Evolutionary conservation across 2,888 invertebrate species (phyloP).

Genomic region (Amphipyra tragopoginis): DNA sequence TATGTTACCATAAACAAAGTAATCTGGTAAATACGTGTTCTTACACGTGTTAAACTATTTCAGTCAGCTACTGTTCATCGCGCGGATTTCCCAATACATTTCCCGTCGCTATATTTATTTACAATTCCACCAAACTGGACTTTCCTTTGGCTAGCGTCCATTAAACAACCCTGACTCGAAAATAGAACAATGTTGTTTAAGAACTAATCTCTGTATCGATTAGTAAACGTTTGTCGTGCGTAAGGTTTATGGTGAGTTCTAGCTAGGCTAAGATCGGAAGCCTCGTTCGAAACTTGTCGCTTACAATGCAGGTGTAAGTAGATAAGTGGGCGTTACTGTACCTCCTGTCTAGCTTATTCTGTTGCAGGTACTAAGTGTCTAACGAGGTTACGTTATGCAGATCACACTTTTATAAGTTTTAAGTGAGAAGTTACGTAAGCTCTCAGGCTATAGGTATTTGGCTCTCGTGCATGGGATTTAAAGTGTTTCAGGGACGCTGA

Average conservation of each 20-base stretch:
- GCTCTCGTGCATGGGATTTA: too few relatives aligned
- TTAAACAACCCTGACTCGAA: constrained; percentile 11
- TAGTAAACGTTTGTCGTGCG: background rate
- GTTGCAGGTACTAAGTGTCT: too few relatives aligned
- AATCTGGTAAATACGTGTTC: background rate
- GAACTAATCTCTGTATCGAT: constrained; percentile 8
- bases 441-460: too few relatives aligned
- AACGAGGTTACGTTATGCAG: too few relatives aligned
- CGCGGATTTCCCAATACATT: constrained; percentile 46
- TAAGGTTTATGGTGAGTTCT: background rate
- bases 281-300: background rate
- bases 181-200: constrained; percentile 19
- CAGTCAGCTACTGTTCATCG: constrained; percentile 1
- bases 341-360: too few relatives aligned
- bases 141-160: constrained; percentile 45
- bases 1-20: constrained; percentile 7
- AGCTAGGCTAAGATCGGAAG: background rate
- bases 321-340: background rate
- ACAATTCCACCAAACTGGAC: constrained; percentile 27
- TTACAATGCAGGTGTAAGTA: background rate
- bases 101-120: constrained; percentile 36
- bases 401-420: too few relatives aligned
- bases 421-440: too few relatives aligned
- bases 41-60: constrained; percentile 13
- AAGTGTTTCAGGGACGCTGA: too few relatives aligned